These are phyloP conservation scores for Drosophila nebulosa DNA, from an alignment of 1,140 invertebrate genomes.

Conservation along the genomic window DNA sequence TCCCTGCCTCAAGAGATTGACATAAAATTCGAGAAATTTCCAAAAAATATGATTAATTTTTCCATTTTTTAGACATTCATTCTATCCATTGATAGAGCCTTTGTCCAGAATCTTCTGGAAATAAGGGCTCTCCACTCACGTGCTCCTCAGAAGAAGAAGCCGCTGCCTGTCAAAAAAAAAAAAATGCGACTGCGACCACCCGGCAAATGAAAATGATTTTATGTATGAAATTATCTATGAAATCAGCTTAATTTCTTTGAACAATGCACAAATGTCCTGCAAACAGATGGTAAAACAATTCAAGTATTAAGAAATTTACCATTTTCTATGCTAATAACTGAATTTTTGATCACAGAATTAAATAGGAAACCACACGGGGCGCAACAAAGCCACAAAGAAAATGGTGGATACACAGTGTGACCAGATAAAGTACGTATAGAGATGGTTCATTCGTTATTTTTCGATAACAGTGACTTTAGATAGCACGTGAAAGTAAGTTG, in stretches of 20 bases:
- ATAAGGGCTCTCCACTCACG: constrained; percentile 30
- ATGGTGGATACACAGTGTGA: constrained; percentile 52
- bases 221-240: constrained; percentile 56
- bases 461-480: no score
- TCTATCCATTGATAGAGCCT: not conserved
- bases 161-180: constrained; percentile 36
- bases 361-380: constrained; percentile 52
- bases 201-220: constrained; percentile 63
- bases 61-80: not conserved
- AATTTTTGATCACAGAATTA: constrained; percentile 71
- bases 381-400: constrained; percentile 69
- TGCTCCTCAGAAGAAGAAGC: constrained; percentile 24
- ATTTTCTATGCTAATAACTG: constrained; percentile 63
- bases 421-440: not conserved
- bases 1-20: constrained; percentile 3
- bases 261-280: constrained; percentile 11
- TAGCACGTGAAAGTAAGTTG: not conserved
- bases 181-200: constrained; percentile 55
- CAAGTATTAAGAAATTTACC: constrained; percentile 46
- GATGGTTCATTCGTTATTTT: not conserved
- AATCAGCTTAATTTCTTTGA: constrained; percentile 24
- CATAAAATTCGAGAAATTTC: constrained; percentile 33
- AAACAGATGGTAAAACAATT: constrained; percentile 35
- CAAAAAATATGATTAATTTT: not conserved
- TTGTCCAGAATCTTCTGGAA: constrained; percentile 32